Conservation (phyloP, 2,888 invertebrate genomes). For the Podotricha telesiphe region DNA sequence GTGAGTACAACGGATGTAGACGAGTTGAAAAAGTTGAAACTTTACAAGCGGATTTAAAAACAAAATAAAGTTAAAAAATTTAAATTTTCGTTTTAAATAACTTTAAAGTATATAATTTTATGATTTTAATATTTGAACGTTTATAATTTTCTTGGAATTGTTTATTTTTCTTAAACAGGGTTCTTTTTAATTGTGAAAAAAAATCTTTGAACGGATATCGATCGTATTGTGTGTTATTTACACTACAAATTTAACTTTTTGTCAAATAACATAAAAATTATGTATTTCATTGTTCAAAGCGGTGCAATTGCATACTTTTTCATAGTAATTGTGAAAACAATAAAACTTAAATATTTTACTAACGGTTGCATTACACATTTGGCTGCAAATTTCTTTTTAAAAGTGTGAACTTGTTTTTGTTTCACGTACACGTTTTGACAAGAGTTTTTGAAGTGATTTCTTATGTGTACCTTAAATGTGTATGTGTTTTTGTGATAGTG, state of each 20-base stretch:
- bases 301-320: background rate
- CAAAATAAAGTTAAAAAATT: background rate
- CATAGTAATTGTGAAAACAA: constrained; percentile 5
- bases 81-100: background rate
- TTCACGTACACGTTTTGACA: background rate
- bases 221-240: background rate
- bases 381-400: background rate
- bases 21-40: constrained; percentile 13
- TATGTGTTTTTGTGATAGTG: background rate
- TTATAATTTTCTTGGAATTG: background rate
- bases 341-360: constrained; percentile 5
- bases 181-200: too few species aligned
- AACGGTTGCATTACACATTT: constrained; percentile 3
- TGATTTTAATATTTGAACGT: background rate
- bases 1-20: constrained; percentile 21
- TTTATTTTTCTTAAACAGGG: too few species aligned
- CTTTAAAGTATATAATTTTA: too few species aligned
- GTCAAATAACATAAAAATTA: background rate
- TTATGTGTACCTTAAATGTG: background rate
- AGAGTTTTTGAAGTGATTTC: background rate
- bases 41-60: background rate
- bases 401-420: background rate
- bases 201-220: background rate
- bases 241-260: too few species aligned
- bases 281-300: background rate